Evolutionary conservation across 2,797 vertebrate species (phyloP).

Genomic region (Todus mexicanus): DNA sequence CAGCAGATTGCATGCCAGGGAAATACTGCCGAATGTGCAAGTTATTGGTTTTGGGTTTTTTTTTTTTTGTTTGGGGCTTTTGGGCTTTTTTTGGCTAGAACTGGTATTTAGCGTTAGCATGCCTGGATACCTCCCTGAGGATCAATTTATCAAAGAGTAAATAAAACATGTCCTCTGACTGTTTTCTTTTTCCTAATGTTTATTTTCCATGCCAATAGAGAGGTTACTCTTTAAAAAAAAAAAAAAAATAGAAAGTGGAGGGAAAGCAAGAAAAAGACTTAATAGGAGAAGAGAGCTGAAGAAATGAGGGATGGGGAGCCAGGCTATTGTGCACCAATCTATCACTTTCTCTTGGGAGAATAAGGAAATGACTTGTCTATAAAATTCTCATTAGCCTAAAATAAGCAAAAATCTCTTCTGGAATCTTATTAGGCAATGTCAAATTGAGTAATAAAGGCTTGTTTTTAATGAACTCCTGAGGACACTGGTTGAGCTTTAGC

Average conservation of each 20-base stretch:
- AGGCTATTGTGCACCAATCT: constrained; percentile 47
- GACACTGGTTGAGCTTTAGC: constrained; percentile 32
- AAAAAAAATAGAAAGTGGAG: constrained; percentile 16
- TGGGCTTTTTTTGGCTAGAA: background rate
- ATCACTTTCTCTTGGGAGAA: constrained; percentile 64
- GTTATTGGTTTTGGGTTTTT: background rate
- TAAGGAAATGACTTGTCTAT: constrained; percentile 70
- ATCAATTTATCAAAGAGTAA: constrained; percentile 64
- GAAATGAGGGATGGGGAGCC: constrained; percentile 35
- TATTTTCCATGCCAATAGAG: constrained; percentile 57
- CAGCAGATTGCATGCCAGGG: background rate
- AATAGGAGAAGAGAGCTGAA: constrained; percentile 41
- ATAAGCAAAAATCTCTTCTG: constrained; percentile 59
- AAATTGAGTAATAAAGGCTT: constrained; percentile 65
- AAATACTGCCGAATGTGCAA: constrained; percentile 28
- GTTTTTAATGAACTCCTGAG: constrained; percentile 67
- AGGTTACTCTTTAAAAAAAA: constrained; percentile 40
- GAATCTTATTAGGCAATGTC: constrained; percentile 52
- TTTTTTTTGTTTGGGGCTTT: background rate
- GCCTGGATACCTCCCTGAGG: constrained; percentile 53
- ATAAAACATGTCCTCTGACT: constrained; percentile 56
- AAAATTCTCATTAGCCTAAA: constrained; percentile 73
- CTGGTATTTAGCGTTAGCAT: constrained; percentile 36
- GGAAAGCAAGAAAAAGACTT: constrained; percentile 19
- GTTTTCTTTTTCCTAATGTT: constrained; percentile 57